Evolutionary conservation across 2,888 invertebrate genomes (phyloP), one percentile per base, ranked within the genome.

Genomic region (Ashinkailepas kermadecensis): DNA sequence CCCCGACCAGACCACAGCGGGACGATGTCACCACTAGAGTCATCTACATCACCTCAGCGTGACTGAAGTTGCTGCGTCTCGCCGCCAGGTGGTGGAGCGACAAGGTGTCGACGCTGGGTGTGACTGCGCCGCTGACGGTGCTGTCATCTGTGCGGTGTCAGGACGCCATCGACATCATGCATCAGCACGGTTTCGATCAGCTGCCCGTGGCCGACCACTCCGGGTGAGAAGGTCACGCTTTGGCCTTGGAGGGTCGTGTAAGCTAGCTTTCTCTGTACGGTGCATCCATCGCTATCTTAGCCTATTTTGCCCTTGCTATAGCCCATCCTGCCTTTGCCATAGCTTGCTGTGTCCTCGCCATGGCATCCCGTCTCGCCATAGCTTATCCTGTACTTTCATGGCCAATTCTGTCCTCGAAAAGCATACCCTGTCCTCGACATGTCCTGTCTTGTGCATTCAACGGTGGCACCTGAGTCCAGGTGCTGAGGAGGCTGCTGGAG

Each of bases 71-170:
- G 39, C 39, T 3, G 39, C 4, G 39, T 39, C 64, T 64, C n/a
- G 67, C 56, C 88, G 89, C 84, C 85, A 93, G 95, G 92, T 97
- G 97, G 96, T 95, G 94, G 93, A 89, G 91, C 84, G 88, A 87
- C 82, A 86, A 86, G 82, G 88, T 89, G 25, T 87, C 90, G 1
- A 88, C 90, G 80, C 88, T 94, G 57, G 87, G 90, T 81, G 87
- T 93, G 21, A 87, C 89, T 83, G 88, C 90, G 9, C 90, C 91
- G 0, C 85, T 90, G 83, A 91, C 90, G 0, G 88, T 95, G 67
- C 87, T 91, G 18, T 89, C 90, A 3, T 87, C 87, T 70, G 90
- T 91, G 70, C 91, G 91, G 0, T 91, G 93, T 81, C 88, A 91
- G 80, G 91, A 93, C 83, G 93, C 94, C 1, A 89, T 95, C 81